phyloP scores from a whole-genome alignment of 2,888 invertebrate species.

The Hirudinaria manillensis region DNA sequence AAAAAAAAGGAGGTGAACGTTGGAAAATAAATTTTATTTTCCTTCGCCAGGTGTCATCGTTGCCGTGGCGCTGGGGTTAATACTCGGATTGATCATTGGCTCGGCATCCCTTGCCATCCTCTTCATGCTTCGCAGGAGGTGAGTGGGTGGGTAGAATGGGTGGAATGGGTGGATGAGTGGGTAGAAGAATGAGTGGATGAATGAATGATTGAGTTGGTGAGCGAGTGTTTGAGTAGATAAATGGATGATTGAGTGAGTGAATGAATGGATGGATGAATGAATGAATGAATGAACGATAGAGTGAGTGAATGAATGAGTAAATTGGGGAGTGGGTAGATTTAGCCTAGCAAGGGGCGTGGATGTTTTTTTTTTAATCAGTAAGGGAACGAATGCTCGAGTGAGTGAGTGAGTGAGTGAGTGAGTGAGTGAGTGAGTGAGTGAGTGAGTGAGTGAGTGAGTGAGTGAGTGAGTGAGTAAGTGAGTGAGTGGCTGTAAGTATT shows the following conservation, averaged over 20 bases:
- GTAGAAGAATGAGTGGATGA: not conserved
- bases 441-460: constrained; percentile 2
- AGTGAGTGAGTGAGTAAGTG: not conserved
- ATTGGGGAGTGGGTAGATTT: not conserved
- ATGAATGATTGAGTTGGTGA: not conserved
- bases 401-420: not conserved
- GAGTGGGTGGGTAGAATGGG: not conserved
- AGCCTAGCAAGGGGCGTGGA: not conserved
- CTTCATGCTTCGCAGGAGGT: constrained; percentile 29
- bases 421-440: not conserved
- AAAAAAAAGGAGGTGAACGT: not conserved
- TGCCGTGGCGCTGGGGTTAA: constrained; percentile 30
- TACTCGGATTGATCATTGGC: constrained; percentile 30
- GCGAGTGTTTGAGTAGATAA: not conserved
- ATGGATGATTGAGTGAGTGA: not conserved
- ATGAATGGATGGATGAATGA: not conserved
- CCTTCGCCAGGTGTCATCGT: constrained; percentile 27
- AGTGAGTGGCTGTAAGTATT: not conserved
- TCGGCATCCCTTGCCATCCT: constrained; percentile 29
- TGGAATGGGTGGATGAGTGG: not conserved
- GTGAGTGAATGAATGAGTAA: not conserved
- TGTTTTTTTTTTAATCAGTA: not conserved
- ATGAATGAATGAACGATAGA: not conserved
- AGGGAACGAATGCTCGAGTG: not conserved
- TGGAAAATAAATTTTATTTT: not conserved